phyloP scores from a whole-genome alignment of 2,888 invertebrate genomes.

The Charanyca ferruginea region DNA sequence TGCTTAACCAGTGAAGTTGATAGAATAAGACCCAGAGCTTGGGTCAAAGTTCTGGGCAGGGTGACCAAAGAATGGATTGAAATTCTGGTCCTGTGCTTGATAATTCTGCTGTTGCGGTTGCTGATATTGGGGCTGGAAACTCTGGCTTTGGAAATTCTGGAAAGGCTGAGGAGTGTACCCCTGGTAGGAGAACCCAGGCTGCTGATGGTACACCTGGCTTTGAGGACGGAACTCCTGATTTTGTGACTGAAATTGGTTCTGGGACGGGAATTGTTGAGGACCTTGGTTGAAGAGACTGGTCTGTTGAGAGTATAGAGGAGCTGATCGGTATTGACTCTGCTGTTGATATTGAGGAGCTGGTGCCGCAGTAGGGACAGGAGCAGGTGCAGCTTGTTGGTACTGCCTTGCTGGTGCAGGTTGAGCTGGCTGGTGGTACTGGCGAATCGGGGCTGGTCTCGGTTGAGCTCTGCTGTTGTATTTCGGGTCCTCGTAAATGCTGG shows the following conservation, averaged over 20 bases:
- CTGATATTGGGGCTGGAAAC: conserved; percentile 74
- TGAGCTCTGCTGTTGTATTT: conserved; percentile 88
- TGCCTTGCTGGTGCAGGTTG: conserved; percentile 66
- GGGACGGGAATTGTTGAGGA: conserved; percentile 81
- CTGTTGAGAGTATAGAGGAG: conserved; percentile 73
- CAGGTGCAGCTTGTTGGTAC: conserved; percentile 65
- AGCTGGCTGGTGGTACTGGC: conserved; percentile 75
- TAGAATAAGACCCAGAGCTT: conserved; percentile 94
- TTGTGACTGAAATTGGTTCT: conserved; percentile 77
- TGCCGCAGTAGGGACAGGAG: conserved; percentile 63
- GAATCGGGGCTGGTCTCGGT: conserved; percentile 70
- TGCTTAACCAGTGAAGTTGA: conserved; percentile 93
- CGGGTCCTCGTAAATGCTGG: conserved; percentile 94
- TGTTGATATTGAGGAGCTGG: conserved; percentile 66
- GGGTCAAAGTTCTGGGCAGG: conserved; percentile 94
- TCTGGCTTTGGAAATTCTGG: conserved; percentile 65
- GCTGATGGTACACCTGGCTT: conserved; percentile 85
- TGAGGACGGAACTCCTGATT: conserved; percentile 74
- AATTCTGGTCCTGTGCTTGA: conserved; percentile 82
- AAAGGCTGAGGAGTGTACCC: conserved; percentile 79
- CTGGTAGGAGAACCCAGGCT: conserved; percentile 85
- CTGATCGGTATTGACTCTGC: conserved; percentile 66
- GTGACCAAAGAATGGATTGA: conserved; percentile 92
- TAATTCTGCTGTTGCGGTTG: conserved; percentile 73
- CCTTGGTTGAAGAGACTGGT: conserved; percentile 77